Evolutionary conservation across 2,888 invertebrate species (phyloP).

Genomic region (Empis livida): DNA sequence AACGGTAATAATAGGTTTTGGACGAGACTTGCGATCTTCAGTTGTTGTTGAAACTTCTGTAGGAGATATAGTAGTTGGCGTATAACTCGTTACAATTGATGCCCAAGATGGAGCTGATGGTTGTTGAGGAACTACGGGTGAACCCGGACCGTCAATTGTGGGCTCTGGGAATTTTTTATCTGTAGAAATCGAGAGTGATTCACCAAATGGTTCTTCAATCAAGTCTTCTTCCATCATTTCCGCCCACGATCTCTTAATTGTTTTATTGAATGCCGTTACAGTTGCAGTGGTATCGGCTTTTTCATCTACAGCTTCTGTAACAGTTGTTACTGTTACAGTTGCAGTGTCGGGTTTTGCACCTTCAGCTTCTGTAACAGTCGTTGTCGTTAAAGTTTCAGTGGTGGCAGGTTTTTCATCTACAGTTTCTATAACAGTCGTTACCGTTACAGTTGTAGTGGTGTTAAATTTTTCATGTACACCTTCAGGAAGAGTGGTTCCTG

Average conservation of each 20-base stretch:
- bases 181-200: background rate
- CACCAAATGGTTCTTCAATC: constrained; percentile 2
- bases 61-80: constrained; percentile 1
- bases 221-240: constrained; percentile 23
- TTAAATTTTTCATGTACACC: no score
- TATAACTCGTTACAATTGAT: constrained; percentile 15
- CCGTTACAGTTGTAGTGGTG: background rate
- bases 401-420: constrained; percentile 12
- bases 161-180: background rate
- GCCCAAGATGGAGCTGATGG: constrained; percentile 21
- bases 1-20: constrained; percentile 18
- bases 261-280: background rate
- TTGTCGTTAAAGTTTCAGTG: constrained; percentile 3
- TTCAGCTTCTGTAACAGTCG: constrained; percentile 17
- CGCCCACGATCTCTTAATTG: constrained; percentile 18
- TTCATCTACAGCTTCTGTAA: background rate
- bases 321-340: no score
- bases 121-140: background rate
- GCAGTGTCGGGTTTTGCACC: no score
- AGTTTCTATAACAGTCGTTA: constrained; percentile 17
- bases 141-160: no score
- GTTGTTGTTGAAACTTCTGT: constrained; percentile 4
- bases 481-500: no score
- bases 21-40: constrained; percentile 18
- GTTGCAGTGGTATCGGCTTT: background rate